phyloP scores from a whole-genome alignment of 2,888 invertebrate genomes.

The Melangyna quadrimaculata region DNA sequence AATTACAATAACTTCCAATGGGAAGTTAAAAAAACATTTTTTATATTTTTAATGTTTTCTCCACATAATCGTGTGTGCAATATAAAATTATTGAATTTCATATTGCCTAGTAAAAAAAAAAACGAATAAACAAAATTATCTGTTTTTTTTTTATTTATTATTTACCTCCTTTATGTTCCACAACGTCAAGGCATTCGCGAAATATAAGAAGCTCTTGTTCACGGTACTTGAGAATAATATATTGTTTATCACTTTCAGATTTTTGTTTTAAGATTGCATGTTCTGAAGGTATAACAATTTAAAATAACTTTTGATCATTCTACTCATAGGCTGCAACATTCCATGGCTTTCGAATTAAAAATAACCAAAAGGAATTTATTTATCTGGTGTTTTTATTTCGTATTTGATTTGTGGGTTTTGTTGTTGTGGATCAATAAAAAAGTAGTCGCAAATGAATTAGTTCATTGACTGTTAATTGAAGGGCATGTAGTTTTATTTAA shows the following conservation, averaged over 20 bases:
- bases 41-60: not conserved
- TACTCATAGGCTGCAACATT: slow-evolving; percentile 38
- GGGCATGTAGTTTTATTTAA: not conserved
- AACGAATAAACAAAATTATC: not conserved
- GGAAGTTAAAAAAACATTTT: too few species aligned
- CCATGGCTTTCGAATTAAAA: slow-evolving; percentile 1
- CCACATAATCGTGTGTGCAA: not conserved
- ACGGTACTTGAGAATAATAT: slow-evolving; percentile 38
- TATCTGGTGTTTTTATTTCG: not conserved
- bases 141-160: not conserved
- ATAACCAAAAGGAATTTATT: not conserved
- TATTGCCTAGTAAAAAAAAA: not conserved
- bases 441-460: not conserved
- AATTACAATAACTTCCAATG: too few species aligned
- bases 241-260: slow-evolving; percentile 36
- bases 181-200: not conserved
- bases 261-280: slow-evolving; percentile 27
- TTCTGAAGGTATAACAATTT: slow-evolving; percentile 15
- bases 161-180: not conserved
- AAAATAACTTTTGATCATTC: slow-evolving; percentile 44
- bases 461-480: slow-evolving; percentile 15
- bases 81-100: not conserved
- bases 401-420: not conserved
- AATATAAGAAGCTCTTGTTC: not conserved
- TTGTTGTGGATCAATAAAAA: not conserved